phyloP scores from a whole-genome alignment of 2,113 vertebrate species.

The Ctenodactylus gundi region DNA sequence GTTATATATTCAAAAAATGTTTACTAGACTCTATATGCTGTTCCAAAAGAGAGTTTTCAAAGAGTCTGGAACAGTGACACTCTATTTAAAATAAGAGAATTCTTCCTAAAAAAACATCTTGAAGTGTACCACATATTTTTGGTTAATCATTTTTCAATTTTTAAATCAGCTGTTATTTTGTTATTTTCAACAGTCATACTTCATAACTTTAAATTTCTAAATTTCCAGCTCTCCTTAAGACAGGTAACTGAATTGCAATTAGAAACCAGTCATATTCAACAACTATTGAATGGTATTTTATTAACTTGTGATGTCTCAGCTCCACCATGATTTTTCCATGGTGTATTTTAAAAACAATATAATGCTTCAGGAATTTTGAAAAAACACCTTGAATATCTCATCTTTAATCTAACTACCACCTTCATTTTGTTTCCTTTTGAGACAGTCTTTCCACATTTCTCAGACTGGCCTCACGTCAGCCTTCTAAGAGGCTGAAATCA shows the following conservation, averaged over 20 bases:
- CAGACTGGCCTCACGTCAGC: not conserved
- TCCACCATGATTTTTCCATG: not conserved
- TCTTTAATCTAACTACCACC: not conserved
- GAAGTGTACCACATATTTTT: too few relatives aligned
- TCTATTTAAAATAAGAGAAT: too few relatives aligned
- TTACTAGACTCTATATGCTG: not conserved
- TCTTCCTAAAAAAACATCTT: too few relatives aligned
- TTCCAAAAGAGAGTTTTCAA: not conserved
- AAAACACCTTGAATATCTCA: not conserved
- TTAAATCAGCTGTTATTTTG: not conserved
- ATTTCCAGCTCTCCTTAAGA: not conserved
- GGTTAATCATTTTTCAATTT: too few relatives aligned
- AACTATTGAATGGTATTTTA: not conserved
- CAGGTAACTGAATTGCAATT: not conserved
- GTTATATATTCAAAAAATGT: not conserved
- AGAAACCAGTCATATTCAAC: not conserved
- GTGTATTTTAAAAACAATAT: conserved; percentile 9
- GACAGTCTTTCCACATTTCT: not conserved
- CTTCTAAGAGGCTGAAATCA: not conserved
- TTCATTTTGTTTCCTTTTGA: not conserved
- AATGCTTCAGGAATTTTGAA: not conserved
- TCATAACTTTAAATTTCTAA: not conserved
- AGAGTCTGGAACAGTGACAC: not conserved
- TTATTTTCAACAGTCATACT: not conserved
- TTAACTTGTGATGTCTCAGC: not conserved